Percentiles rank a stretch among this genome's conserved stretches.
These are phyloP conservation scores for Onychostoma macrolepis DNA, from an alignment of 2,113 vertebrate species.

Conservation along the genomic window DNA sequence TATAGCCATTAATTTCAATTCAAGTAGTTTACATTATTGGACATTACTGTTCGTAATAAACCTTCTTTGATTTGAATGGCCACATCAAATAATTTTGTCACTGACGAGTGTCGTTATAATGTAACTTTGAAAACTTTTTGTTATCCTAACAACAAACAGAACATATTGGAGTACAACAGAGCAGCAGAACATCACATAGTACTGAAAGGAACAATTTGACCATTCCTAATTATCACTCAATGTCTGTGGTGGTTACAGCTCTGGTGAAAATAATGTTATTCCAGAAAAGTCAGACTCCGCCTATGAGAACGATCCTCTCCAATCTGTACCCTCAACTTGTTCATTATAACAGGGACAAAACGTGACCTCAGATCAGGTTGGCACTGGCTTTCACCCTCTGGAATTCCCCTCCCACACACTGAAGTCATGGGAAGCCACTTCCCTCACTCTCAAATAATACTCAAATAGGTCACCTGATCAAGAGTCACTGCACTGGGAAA, in stretches of 20 bases:
- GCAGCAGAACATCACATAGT: background rate
- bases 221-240: no score
- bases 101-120: no score
- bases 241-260: no score
- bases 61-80: no score
- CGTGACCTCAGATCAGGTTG: slow-evolving; percentile 11
- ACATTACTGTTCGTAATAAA: no score
- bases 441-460: slow-evolving; percentile 63
- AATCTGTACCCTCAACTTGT: background rate
- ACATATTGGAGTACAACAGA: background rate
- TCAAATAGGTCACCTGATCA: slow-evolving; percentile 63
- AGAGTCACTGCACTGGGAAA: slow-evolving; percentile 33
- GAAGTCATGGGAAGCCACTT: slow-evolving; percentile 58
- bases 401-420: slow-evolving; percentile 59
- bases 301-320: background rate
- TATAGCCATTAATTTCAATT: no score
- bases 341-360: background rate
- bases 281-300: background rate
- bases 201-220: background rate
- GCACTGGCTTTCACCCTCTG: slow-evolving; percentile 45
- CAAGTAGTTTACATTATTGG: no score
- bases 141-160: no score
- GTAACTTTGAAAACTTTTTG: no score
- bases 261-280: background rate
- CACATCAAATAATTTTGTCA: no score